These are phyloP conservation scores for Amblyteles armatorius DNA, from an alignment of 2,888 invertebrate species.

Conservation along the genomic window DNA sequence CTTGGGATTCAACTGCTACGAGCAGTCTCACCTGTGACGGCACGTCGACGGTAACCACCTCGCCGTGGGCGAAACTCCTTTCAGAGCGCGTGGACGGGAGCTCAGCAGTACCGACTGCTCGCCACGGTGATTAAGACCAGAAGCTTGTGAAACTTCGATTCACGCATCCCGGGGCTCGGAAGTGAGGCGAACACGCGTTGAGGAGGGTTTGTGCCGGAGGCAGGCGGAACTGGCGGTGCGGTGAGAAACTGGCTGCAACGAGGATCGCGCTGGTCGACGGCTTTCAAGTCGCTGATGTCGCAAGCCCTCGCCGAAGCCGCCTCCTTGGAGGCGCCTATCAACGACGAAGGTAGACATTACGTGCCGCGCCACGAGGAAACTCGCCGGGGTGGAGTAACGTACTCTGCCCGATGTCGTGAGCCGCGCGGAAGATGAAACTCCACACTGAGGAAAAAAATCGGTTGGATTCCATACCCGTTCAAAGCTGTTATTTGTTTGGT, in stretches of 20 bases:
- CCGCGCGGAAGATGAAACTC: background rate
- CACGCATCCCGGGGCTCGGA: constrained; percentile 56
- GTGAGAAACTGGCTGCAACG: constrained; percentile 21
- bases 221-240: constrained; percentile 14
- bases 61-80: background rate
- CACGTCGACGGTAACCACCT: background rate
- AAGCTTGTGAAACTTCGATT: constrained; percentile 51
- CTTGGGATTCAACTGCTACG: background rate
- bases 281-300: constrained; percentile 61
- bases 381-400: background rate
- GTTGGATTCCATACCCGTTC: too few species aligned
- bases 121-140: constrained; percentile 12
- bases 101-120: background rate
- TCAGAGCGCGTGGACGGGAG: background rate
- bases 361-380: constrained; percentile 33
- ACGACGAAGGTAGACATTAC: constrained; percentile 45
- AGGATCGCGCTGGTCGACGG: constrained; percentile 39
- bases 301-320: constrained; percentile 38
- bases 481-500: too few species aligned
- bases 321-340: background rate
- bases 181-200: constrained; percentile 33
- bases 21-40: background rate
- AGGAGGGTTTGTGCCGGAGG: constrained; percentile 35
- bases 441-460: background rate
- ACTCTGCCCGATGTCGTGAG: background rate